phyloP scores from a whole-genome alignment of 2,113 vertebrate species.

The Cariama cristata region DNA sequence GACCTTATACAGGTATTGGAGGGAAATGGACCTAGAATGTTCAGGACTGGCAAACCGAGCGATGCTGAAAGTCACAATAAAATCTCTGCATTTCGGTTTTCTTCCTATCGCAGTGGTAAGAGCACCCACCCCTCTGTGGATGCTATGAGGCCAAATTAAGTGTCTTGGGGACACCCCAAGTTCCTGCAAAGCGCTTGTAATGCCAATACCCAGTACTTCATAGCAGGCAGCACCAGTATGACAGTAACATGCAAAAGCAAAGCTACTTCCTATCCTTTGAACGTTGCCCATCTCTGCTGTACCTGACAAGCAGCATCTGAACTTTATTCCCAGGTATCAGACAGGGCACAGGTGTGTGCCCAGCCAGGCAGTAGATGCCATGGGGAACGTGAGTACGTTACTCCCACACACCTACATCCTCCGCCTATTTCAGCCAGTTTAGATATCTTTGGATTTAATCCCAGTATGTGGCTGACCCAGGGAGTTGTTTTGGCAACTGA shows the following conservation, averaged over 20 bases:
- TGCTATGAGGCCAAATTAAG: rapidly evolving
- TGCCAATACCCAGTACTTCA: neutral
- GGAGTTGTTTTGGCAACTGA: neutral
- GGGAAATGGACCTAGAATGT: neutral
- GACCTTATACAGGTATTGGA: neutral
- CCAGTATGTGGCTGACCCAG: neutral
- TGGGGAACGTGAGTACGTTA: rapidly evolving
- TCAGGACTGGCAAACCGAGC: neutral
- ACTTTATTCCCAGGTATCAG: neutral
- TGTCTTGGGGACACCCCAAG: neutral
- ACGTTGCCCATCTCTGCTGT: slow-evolving; percentile 18
- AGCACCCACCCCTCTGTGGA: neutral
- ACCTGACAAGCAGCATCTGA: neutral
- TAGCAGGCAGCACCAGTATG: neutral
- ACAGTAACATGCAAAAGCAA: neutral
- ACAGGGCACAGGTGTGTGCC: neutral
- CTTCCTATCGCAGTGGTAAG: neutral
- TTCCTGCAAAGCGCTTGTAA: neutral
- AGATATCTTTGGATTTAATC: neutral
- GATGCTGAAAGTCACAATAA: neutral
- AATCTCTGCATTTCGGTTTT: neutral
- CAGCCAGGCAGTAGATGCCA: neutral
- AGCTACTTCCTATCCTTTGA: neutral
- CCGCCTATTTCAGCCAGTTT: neutral
- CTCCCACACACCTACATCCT: neutral